phyloP scores from a whole-genome alignment of 2,797 vertebrate genomes.

The Fundulus diaphanus region DNA sequence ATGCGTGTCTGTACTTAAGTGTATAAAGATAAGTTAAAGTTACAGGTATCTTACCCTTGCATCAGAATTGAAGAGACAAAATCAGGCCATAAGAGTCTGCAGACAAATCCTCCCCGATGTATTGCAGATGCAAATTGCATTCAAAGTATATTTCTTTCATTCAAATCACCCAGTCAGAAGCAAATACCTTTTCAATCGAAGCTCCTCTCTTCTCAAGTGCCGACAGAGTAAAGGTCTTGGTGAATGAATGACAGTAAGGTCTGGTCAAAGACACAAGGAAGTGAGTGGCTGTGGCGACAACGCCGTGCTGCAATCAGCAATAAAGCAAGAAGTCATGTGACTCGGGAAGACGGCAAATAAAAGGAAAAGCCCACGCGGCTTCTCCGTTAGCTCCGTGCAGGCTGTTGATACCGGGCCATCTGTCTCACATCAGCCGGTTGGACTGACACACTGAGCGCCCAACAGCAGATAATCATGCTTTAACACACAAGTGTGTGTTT shows the following conservation, averaged over 20 bases:
- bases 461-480: slow-evolving; percentile 2
- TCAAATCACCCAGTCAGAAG: slow-evolving; percentile 31
- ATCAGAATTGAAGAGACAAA: not conserved
- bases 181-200: slow-evolving; percentile 25
- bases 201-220: slow-evolving; percentile 15
- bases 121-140: slow-evolving; percentile 41
- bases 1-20: not conserved
- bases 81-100: slow-evolving; percentile 1
- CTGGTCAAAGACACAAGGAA: slow-evolving; percentile 34
- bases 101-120: not conserved
- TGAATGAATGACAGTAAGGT: slow-evolving; percentile 24
- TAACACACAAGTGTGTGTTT: slow-evolving; percentile 9
- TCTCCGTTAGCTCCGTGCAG: slow-evolving; percentile 25
- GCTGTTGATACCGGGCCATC: slow-evolving; percentile 48
- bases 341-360: slow-evolving; percentile 18
- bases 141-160: slow-evolving; percentile 34
- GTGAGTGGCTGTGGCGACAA: slow-evolving; percentile 27
- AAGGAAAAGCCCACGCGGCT: slow-evolving; percentile 30
- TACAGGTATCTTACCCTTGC: not conserved
- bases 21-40: not conserved
- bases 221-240: slow-evolving; percentile 32
- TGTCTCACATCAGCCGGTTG: slow-evolving; percentile 45
- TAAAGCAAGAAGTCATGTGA: slow-evolving; percentile 41
- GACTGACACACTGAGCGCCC: slow-evolving; percentile 26
- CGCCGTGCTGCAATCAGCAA: slow-evolving; percentile 23